Conservation (phyloP, 2,797 vertebrate species). For the Alcedo quadribrachys region DNA sequence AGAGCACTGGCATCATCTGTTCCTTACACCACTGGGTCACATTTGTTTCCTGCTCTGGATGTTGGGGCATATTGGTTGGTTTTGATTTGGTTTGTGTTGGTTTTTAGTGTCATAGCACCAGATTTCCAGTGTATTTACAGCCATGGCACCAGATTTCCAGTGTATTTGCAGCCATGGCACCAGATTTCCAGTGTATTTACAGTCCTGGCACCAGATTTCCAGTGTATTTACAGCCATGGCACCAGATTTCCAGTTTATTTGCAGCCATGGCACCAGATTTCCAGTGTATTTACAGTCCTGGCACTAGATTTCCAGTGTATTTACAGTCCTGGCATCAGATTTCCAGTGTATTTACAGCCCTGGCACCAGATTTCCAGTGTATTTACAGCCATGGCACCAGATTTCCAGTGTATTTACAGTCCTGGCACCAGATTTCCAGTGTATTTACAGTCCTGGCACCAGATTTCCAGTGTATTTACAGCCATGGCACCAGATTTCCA, state of each 20-base stretch:
- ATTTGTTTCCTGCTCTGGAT: neutral
- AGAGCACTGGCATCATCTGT: neutral
- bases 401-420: slow-evolving; percentile 48
- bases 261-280: slow-evolving; percentile 4
- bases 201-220: too few relatives aligned
- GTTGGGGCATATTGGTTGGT: neutral
- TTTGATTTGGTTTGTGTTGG: neutral
- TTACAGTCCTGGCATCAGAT: slow-evolving; percentile 23
- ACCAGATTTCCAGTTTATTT: too few relatives aligned
- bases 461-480: slow-evolving; percentile 47
- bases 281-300: slow-evolving; percentile 41
- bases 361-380: slow-evolving; percentile 22
- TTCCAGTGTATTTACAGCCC: slow-evolving; percentile 50
- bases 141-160: neutral
- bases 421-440: slow-evolving; percentile 10
- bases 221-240: too few relatives aligned
- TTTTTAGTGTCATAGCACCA: neutral
- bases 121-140: slow-evolving; percentile 27
- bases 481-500: neutral
- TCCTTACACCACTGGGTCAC: neutral
- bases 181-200: too few relatives aligned
- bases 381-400: slow-evolving; percentile 7
- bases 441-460: slow-evolving; percentile 43
- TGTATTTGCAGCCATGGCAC: too few relatives aligned
- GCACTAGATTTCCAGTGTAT: slow-evolving; percentile 29